Percentiles rank a stretch among this genome's conserved stretches.
Conservation (phyloP, 2,888 invertebrate genomes). For the Julus scandinavius region DNA sequence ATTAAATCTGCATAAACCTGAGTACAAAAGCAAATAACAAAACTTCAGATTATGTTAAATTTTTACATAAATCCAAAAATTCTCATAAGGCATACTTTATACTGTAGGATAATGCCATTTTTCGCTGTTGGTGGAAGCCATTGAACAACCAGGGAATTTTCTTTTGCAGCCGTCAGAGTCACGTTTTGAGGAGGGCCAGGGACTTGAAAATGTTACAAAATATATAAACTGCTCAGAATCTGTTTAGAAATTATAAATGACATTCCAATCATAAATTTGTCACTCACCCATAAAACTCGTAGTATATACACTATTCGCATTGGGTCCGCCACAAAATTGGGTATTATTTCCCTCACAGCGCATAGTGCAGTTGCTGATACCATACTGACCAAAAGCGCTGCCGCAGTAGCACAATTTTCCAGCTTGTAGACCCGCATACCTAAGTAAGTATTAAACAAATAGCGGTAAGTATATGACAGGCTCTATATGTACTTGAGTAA, state of each 20-base stretch:
- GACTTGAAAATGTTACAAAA: constrained; percentile 65
- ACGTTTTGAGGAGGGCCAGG: constrained; percentile 78
- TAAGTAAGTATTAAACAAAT: constrained; percentile 58
- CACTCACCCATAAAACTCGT: constrained; percentile 70
- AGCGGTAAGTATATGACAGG: too few species aligned
- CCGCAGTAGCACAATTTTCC: constrained; percentile 69
- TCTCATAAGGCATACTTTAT: constrained; percentile 50
- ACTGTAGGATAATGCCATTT: constrained; percentile 65
- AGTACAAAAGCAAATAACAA: neutral
- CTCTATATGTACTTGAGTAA: too few species aligned
- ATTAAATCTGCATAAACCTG: constrained; percentile 47
- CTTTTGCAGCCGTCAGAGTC: constrained; percentile 71
- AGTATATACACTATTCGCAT: constrained; percentile 76
- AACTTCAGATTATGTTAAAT: neutral
- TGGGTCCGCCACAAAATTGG: constrained; percentile 76
- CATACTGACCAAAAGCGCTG: constrained; percentile 65
- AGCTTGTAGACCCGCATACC: constrained; percentile 68
- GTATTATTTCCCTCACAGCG: constrained; percentile 73
- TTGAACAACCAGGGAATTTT: constrained; percentile 70
- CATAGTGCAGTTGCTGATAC: constrained; percentile 60
- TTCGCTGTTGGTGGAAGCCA: constrained; percentile 69
- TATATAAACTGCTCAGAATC: neutral
- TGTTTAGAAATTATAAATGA: neutral
- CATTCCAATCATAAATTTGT: neutral
- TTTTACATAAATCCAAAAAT: neutral